Percentiles rank a stretch among this genome's conserved stretches.
These are phyloP conservation scores for Alligator sinensis DNA, from an alignment of 2,113 vertebrate genomes.

Conservation along the genomic window DNA sequence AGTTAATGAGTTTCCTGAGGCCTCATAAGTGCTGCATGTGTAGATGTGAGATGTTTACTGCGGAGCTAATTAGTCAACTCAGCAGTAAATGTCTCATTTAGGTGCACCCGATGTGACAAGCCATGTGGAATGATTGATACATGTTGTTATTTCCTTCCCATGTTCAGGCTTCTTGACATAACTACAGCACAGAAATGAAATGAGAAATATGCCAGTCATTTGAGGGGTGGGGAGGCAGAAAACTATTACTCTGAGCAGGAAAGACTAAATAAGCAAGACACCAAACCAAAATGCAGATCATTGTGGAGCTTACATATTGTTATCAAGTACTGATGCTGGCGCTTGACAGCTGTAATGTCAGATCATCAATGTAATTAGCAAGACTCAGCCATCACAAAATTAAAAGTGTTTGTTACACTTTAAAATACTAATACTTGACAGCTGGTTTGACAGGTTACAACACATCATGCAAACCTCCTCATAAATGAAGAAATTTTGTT, in stretches of 20 bases:
- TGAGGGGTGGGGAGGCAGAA: slow-evolving; percentile 40
- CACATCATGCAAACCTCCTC: background rate
- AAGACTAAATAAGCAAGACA: slow-evolving; percentile 50
- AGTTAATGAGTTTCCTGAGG: too few species aligned
- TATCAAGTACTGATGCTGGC: slow-evolving; percentile 30
- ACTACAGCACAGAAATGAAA: background rate
- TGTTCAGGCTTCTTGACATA: slow-evolving; percentile 54
- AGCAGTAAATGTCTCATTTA: too few species aligned
- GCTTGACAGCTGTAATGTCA: slow-evolving; percentile 28
- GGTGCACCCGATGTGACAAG: background rate
- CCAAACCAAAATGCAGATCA: slow-evolving; percentile 19
- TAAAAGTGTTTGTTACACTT: background rate
- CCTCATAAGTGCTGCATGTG: too few species aligned
- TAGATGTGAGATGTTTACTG: too few species aligned
- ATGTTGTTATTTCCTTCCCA: slow-evolving; percentile 44
- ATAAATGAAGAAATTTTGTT: background rate
- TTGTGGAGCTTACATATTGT: slow-evolving; percentile 34
- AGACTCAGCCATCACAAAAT: background rate
- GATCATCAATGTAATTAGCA: slow-evolving; percentile 21
- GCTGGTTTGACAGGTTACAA: slow-evolving; percentile 35
- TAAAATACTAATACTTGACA: slow-evolving; percentile 8
- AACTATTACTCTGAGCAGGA: slow-evolving; percentile 43
- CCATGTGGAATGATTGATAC: slow-evolving; percentile 4
- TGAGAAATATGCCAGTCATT: slow-evolving; percentile 39
- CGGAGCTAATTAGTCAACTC: too few species aligned